Conservation (phyloP, 2,797 vertebrate species). For the Gymnoscopelus microlampas region DNA sequence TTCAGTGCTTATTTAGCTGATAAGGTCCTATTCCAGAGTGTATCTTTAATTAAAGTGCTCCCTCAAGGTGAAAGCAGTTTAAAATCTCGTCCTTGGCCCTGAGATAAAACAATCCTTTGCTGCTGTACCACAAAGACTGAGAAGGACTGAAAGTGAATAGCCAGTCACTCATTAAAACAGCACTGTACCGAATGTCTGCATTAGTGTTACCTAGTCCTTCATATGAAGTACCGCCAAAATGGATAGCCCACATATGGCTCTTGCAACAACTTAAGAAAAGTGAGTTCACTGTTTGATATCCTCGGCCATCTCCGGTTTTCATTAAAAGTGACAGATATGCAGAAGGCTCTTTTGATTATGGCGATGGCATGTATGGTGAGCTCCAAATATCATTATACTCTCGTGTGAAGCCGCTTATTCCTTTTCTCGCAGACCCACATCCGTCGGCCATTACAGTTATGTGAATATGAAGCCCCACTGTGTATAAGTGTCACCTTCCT, state of each 20-base stretch:
- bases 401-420: slow-evolving; percentile 52
- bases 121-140: slow-evolving; percentile 5
- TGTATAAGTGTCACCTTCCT: slow-evolving; percentile 61
- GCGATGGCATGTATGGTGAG: slow-evolving; percentile 33
- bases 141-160: slow-evolving; percentile 17
- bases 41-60: not conserved
- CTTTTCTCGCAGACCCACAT: slow-evolving; percentile 60
- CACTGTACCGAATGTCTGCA: too few relatives aligned
- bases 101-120: slow-evolving; percentile 5
- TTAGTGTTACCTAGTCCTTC: too few relatives aligned
- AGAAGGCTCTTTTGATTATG: slow-evolving; percentile 57
- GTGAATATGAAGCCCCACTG: slow-evolving; percentile 41
- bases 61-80: not conserved
- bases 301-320: slow-evolving; percentile 42
- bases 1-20: not conserved
- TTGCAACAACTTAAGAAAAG: slow-evolving; percentile 3
- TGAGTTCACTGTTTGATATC: slow-evolving; percentile 21
- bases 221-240: slow-evolving; percentile 24
- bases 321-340: slow-evolving; percentile 55
- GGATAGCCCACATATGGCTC: slow-evolving; percentile 42
- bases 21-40: not conserved
- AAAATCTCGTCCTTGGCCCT: not conserved
- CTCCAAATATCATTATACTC: slow-evolving; percentile 63
- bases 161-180: slow-evolving; percentile 28
- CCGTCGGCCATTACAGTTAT: slow-evolving; percentile 64